phyloP scores from a whole-genome alignment of 2,797 vertebrate genomes.

The Neoniphon sammara region DNA sequence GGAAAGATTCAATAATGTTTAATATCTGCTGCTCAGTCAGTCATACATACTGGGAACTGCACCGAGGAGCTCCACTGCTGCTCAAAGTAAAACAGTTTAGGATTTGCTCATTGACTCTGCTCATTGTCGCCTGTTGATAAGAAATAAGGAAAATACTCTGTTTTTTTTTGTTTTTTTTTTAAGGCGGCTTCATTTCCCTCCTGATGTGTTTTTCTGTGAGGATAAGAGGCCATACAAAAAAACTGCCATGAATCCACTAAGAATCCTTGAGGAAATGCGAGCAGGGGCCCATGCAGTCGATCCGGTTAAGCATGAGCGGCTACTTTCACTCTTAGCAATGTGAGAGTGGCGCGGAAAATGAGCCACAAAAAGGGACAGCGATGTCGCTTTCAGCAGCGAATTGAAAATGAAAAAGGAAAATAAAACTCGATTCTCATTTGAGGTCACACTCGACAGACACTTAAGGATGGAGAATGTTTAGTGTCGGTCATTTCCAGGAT shows the following conservation, averaged over 20 bases:
- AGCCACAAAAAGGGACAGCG: constrained; percentile 25
- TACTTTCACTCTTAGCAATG: constrained; percentile 23
- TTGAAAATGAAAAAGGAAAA: constrained; percentile 31
- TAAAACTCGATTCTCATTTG: constrained; percentile 13
- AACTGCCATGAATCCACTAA: constrained; percentile 53
- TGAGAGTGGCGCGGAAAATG: constrained; percentile 32
- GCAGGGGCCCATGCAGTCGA: constrained; percentile 59
- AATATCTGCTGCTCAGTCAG: constrained; percentile 69
- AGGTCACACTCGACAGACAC: constrained; percentile 7
- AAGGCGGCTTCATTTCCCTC: constrained; percentile 64
- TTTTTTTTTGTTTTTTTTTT: not conserved
- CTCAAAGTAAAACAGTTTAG: constrained; percentile 55
- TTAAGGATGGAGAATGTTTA: not conserved
- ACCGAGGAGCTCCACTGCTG: constrained; percentile 27
- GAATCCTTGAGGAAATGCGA: constrained; percentile 66
- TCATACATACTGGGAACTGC: constrained; percentile 50
- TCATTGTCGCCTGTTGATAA: constrained; percentile 65
- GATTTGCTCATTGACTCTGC: constrained; percentile 59
- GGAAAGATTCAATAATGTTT: constrained; percentile 73
- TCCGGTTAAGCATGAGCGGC: constrained; percentile 60
- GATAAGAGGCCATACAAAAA: constrained; percentile 59
- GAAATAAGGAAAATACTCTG: constrained; percentile 47
- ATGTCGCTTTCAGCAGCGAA: constrained; percentile 18
- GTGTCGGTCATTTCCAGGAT: not conserved
- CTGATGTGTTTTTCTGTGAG: constrained; percentile 63